Evolutionary conservation across 2,797 vertebrate species (phyloP).

Genomic region (Astyanax mexicanus): DNA sequence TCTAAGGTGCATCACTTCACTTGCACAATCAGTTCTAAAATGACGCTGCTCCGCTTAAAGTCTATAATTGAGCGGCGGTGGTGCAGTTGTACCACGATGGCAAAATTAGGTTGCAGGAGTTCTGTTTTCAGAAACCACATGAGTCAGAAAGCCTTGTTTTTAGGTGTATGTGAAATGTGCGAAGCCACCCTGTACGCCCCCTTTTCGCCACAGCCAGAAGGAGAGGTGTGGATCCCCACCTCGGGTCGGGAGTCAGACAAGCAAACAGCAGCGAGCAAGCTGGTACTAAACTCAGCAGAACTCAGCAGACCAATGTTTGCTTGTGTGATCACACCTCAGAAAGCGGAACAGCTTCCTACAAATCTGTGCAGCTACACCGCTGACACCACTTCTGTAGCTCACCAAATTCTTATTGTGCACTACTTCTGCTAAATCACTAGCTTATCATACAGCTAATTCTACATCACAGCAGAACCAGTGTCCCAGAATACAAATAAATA

Average conservation of each 20-base stretch:
- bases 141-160: conserved; percentile 4
- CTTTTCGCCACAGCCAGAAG: conserved; percentile 13
- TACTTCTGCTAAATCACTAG: conserved; percentile 18
- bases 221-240: conserved; percentile 11
- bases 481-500: background rate
- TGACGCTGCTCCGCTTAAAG: conserved; percentile 37
- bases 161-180: background rate
- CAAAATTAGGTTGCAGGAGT: conserved; percentile 22
- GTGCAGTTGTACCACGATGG: conserved; percentile 8
- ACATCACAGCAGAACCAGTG: conserved; percentile 27
- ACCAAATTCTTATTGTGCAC: conserved; percentile 21
- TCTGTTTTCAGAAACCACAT: background rate
- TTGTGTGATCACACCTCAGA: conserved; percentile 34
- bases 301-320: conserved; percentile 1
- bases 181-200: conserved; percentile 4
- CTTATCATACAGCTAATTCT: conserved; percentile 13
- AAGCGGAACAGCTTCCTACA: conserved; percentile 33
- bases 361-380: conserved; percentile 7
- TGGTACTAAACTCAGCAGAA: conserved; percentile 19
- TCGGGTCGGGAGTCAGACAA: conserved; percentile 4
- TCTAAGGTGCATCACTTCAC: conserved; percentile 55
- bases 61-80: conserved; percentile 48
- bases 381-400: conserved; percentile 13
- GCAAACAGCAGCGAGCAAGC: conserved; percentile 5
- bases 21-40: conserved; percentile 49